A percentile compares a stretch with the other conserved stretches of the same genome.
These are phyloP conservation scores for Phyllostomus discolor DNA, from an alignment of 2,113 vertebrate genomes.

Conservation along the genomic window DNA sequence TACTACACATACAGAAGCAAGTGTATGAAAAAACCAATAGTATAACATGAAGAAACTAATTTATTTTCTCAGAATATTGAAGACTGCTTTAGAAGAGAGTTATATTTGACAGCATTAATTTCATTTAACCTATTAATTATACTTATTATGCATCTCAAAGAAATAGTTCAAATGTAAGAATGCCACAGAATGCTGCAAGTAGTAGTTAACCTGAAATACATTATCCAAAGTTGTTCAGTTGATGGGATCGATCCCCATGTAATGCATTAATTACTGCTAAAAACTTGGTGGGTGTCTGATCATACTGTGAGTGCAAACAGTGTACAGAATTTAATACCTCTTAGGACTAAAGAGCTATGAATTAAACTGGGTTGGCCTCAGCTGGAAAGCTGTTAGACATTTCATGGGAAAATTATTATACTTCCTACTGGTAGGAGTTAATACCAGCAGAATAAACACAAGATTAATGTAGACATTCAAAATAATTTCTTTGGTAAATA, in stretches of 20 bases:
- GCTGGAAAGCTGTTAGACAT: slow-evolving; percentile 27
- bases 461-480: not conserved
- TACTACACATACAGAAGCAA: not conserved
- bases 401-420: not conserved
- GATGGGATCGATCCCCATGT: not conserved
- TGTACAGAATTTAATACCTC: slow-evolving; percentile 25
- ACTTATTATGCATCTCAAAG: not conserved
- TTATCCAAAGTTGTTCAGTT: slow-evolving; percentile 10
- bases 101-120: not conserved
- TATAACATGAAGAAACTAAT: not conserved
- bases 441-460: not conserved
- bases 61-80: not conserved
- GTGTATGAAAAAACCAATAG: not conserved
- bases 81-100: not conserved
- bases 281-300: slow-evolving; percentile 12
- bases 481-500: not conserved
- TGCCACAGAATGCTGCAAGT: not conserved
- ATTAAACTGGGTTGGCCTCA: slow-evolving; percentile 35
- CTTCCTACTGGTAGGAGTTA: slow-evolving; percentile 8
- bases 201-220: not conserved
- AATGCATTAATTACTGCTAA: slow-evolving; percentile 35
- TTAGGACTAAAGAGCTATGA: slow-evolving; percentile 39
- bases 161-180: not conserved
- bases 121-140: slow-evolving; percentile 1
- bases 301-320: slow-evolving; percentile 27